A percentile compares a stretch with the other conserved stretches of the same genome.
phyloP scores from a whole-genome alignment of 2,797 vertebrate genomes.

The Scolopax bukidnonensis region DNA sequence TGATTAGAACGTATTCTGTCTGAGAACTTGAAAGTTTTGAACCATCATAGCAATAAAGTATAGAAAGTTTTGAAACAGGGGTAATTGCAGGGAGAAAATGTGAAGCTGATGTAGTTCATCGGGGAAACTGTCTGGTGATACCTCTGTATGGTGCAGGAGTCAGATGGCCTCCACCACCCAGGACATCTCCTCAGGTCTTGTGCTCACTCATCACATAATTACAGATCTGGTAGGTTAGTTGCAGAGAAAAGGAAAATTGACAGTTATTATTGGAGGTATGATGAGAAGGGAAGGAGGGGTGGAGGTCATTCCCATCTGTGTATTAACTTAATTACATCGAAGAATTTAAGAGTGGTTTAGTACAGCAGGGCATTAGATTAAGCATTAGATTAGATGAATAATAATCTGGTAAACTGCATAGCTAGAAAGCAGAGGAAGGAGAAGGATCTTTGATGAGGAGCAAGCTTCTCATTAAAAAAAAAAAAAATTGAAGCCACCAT shows the following conservation, averaged over 20 bases:
- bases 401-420: neutral
- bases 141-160: neutral
- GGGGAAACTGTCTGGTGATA: neutral
- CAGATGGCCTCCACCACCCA: rapidly evolving
- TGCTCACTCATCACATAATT: neutral
- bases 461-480: neutral
- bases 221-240: neutral
- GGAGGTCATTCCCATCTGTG: neutral
- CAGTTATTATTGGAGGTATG: neutral
- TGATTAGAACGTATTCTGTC: neutral
- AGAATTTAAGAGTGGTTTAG: neutral
- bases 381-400: neutral
- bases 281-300: neutral
- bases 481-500: neutral
- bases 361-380: neutral
- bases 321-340: constrained; percentile 3
- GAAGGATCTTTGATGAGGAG: neutral
- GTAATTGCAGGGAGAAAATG: neutral
- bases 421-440: neutral
- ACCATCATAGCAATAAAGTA: neutral
- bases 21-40: neutral
- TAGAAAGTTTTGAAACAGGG: neutral
- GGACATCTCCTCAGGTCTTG: neutral
- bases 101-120: neutral
- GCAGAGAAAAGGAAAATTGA: neutral